Evolutionary conservation across 1,140 invertebrate genomes (phyloP).

Genomic region (Periplaneta americana): DNA sequence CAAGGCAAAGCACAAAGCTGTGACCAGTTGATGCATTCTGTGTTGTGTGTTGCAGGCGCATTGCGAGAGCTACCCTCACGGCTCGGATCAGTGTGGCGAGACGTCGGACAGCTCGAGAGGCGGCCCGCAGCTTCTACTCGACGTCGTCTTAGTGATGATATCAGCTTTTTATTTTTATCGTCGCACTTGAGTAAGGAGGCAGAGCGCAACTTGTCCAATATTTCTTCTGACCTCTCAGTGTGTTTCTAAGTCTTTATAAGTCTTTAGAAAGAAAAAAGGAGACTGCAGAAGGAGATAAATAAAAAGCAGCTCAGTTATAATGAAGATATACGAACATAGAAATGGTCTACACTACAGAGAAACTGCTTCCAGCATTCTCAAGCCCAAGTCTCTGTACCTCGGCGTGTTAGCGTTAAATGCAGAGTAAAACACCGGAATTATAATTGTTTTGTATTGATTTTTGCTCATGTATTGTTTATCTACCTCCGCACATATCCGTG

Average conservation of each 20-base stretch:
- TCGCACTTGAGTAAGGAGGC: background rate
- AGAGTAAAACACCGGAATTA: background rate
- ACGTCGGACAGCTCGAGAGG: background rate
- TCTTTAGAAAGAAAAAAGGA: background rate
- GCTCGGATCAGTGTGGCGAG: background rate
- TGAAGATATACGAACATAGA: background rate
- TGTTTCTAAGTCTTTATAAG: background rate
- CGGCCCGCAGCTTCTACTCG: background rate
- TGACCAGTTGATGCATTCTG: no score
- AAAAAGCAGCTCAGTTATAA: background rate
- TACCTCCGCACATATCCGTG: background rate
- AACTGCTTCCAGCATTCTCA: background rate
- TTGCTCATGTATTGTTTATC: background rate
- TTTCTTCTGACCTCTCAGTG: background rate
- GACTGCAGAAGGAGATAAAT: background rate
- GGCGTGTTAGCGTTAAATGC: background rate
- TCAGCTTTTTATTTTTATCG: background rate
- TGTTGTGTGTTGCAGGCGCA: background rate
- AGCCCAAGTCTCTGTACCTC: no score
- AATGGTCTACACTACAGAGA: background rate
- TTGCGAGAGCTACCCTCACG: background rate
- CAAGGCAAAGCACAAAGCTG: no score
- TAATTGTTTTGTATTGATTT: background rate
- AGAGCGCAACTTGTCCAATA: background rate
- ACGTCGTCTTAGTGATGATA: background rate